Base-by-base conservation (phyloP, 2,888 invertebrate species). In the Sceliomorpha sp. region DNA sequence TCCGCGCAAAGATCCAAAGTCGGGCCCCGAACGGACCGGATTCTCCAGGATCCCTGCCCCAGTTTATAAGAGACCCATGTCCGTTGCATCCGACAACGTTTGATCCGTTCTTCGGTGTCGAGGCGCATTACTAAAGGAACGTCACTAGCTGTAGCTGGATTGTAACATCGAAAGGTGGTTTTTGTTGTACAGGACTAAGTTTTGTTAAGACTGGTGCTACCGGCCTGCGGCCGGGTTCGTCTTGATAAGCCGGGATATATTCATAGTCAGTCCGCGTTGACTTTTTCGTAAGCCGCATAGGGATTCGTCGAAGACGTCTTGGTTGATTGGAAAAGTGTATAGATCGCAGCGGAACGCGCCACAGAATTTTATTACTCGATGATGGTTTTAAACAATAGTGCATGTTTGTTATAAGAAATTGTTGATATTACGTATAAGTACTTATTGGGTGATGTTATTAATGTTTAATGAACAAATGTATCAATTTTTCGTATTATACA, bases 1-100 rank as follows among this genome's bases (percentile, higher is more conserved):
- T 71, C 91, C 91, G 0, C 86, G 91, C 48, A 91, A 90, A 73
- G 91, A 91, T 76, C 89, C 90, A 0, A 89, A 90, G 72, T 83
- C 89, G 1, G 51, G 75, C 9, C 77, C 80, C 4, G 90, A 90
- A 39, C 88, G 88, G 31, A 82, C 87, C 17, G 83, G 88, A 10
- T 85, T 89, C 36, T 90, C 90, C 0, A 88, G 89, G 68, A 91
- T 91, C 78, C 91, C 91, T 0, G 90, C 90, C 9, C 91, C 91
- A 10, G 84, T 89, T 29, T 87, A 88, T 63, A 86, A 87, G 45
- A 80, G 85, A 74, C 79, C 84, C 0, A 84, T 85, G 84, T 84
- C 85, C 20, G 81, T 86, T 8, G 78, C 82, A 0, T 85, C 87
- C 12, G 86, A 87, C 64, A 84, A 83, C 66, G 75, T 85, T 48